phyloP scores from a whole-genome alignment of 2,797 vertebrate genomes.

The Tragopan temminckii region DNA sequence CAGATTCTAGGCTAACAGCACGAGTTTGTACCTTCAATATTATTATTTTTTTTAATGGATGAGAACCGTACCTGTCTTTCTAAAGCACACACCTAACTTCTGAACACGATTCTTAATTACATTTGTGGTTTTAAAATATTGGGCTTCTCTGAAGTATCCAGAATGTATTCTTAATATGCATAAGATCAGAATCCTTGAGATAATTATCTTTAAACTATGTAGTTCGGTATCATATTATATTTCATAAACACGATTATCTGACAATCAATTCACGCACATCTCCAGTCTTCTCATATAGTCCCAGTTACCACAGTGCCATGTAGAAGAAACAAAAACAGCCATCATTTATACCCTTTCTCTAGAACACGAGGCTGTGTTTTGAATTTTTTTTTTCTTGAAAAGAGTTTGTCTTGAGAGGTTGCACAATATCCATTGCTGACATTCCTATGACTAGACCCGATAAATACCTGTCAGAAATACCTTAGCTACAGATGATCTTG shows the following conservation, averaged over 20 bases:
- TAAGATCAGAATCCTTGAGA: background rate
- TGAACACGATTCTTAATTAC: background rate
- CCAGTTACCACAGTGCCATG: background rate
- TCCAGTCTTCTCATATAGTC: background rate
- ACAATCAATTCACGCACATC: background rate
- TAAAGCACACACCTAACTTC: background rate
- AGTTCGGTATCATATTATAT: background rate
- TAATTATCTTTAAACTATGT: background rate
- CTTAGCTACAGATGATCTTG: background rate
- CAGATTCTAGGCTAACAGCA: background rate
- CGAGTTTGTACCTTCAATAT: background rate
- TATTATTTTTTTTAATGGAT: background rate
- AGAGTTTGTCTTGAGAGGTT: background rate
- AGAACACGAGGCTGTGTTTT: background rate
- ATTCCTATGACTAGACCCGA: background rate
- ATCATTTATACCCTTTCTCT: background rate
- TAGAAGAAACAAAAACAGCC: background rate
- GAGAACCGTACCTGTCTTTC: background rate
- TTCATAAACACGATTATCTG: background rate
- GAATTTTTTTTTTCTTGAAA: background rate
- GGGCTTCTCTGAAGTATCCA: background rate
- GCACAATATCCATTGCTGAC: background rate
- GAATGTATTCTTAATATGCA: background rate
- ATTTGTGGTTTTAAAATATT: background rate
- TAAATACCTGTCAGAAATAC: conserved; percentile 47